These are phyloP conservation scores for Nyctibius bracteatus DNA, from an alignment of 2,113 vertebrate genomes.

Conservation along the genomic window DNA sequence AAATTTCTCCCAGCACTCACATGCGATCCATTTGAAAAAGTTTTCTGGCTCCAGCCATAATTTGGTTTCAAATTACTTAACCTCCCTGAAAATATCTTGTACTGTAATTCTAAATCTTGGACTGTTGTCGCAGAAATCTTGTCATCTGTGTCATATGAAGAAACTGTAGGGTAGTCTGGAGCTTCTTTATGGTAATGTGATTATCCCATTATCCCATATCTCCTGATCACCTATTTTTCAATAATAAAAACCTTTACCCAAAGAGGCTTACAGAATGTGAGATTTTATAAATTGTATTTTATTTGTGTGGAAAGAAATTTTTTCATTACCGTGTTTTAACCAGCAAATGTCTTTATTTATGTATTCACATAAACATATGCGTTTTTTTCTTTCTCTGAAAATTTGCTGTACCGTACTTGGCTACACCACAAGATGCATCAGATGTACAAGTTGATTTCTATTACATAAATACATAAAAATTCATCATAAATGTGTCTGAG, in stretches of 20 bases:
- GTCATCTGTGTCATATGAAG: not conserved
- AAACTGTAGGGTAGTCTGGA: not conserved
- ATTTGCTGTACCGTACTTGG: not conserved
- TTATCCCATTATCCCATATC: too few relatives aligned
- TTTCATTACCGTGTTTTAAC: not conserved
- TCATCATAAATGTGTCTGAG: not conserved
- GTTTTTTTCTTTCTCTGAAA: not conserved
- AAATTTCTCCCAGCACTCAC: not conserved
- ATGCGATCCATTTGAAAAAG: not conserved
- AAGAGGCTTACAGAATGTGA: not conserved
- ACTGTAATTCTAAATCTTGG: not conserved
- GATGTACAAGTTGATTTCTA: not conserved
- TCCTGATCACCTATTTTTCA: not conserved
- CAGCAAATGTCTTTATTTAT: not conserved
- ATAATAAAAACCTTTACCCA: not conserved
- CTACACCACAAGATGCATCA: not conserved
- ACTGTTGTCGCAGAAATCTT: not conserved
- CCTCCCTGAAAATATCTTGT: not conserved
- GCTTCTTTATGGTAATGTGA: not conserved
- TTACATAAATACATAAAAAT: not conserved
- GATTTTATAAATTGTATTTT: not conserved
- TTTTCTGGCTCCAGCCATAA: not conserved
- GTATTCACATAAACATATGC: not conserved
- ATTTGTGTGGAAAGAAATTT: not conserved
- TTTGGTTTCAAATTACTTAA: not conserved